Percentiles rank a stretch among this genome's conserved stretches.
Conservation (phyloP, 2,888 invertebrate species). For the Hemaris fuciformis region DNA sequence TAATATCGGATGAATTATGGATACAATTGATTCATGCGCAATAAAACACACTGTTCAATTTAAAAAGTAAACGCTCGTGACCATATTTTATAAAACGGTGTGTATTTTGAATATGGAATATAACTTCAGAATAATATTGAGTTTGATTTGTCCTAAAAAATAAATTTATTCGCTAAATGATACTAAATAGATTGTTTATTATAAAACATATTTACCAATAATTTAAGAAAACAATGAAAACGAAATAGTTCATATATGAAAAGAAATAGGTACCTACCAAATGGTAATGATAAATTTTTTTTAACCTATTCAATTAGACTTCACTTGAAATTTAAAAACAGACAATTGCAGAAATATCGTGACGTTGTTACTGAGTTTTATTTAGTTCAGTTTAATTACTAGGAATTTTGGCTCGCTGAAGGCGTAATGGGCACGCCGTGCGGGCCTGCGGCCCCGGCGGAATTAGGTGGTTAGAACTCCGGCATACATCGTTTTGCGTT, state of each 20-base stretch:
- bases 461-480: constrained; percentile 60
- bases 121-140: not conserved
- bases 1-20: not conserved
- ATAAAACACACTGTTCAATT: not conserved
- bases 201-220: too few relatives aligned
- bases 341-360: constrained; percentile 79
- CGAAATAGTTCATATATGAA: too few relatives aligned
- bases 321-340: too few relatives aligned
- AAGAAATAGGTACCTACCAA: too few relatives aligned
- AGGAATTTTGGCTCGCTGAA: constrained; percentile 68
- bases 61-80: not conserved
- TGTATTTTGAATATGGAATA: not conserved
- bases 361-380: constrained; percentile 63
- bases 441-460: constrained; percentile 40
- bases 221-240: too few relatives aligned
- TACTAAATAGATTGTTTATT: too few relatives aligned
- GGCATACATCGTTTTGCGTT: constrained; percentile 46
- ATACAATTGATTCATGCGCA: not conserved
- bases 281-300: too few relatives aligned
- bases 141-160: too few relatives aligned
- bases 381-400: constrained; percentile 79
- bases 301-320: too few relatives aligned
- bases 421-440: constrained; percentile 61
- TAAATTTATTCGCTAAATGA: too few relatives aligned
- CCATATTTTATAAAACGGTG: too few relatives aligned